Evolutionary conservation across 2,113 vertebrate species (phyloP), one percentile per base, ranked within the genome.

Genomic region (Lontra canadensis): DNA sequence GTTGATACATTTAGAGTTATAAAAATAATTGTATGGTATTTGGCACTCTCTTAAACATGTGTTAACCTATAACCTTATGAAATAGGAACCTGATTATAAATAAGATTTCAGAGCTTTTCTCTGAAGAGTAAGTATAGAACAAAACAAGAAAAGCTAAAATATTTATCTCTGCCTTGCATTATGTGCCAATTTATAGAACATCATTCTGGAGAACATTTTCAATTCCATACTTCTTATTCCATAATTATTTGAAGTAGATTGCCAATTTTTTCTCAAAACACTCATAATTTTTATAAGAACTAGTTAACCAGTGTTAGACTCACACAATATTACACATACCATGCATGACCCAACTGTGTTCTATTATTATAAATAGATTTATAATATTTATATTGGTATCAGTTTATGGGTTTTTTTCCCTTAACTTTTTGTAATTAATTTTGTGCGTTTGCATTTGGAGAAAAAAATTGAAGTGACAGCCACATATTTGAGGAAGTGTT

Each of bases 131-230:
- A 34, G 26, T 44, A 23, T 12, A 57, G 17, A 49, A 69, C 34
- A 90, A 80, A 91, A 47, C 1, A 88, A 85, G 47, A 76, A n/a
- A 91, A 59, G 63, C 0, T 78, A 49, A 96, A 97, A 73, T 95
- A 94, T 95, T 92, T 81, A 88, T 82, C 1, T 80, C 25, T 78
- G 20, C 23, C 63, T 88, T 25, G 2, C 6, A 42, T 80, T 79
- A 57, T 79, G 34, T 86, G 9, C 20, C 73, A 47, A 18, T 74
- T 80, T 96, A 5, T 0, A 93, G 47, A 86, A 95, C 95, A 47
- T 49, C 82, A 34, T 92, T 71, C 52, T 76, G 34, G 29, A 63
- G 31, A 92, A 73, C 42, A 71, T 61, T 95, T 90, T 87, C 8
- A 78, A 31, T 83, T 83, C 9, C 29, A 79, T 20, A 36, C 14